These are phyloP conservation scores for Vollenhovia emeryi DNA, from an alignment of 1,140 invertebrate species.

Conservation along the genomic window DNA sequence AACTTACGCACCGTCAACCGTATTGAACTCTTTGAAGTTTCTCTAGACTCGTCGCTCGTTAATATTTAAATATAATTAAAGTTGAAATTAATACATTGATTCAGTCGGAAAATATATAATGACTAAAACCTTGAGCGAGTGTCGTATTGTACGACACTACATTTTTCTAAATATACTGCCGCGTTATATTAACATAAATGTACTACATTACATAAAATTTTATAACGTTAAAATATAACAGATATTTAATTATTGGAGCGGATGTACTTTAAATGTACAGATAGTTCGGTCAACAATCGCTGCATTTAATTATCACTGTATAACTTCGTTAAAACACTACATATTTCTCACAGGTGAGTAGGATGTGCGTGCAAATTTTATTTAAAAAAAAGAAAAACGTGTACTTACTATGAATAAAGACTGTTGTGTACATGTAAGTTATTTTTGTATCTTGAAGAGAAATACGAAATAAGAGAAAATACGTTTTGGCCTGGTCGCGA, in stretches of 20 bases:
- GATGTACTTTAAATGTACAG: conserved; percentile 4
- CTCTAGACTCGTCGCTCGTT: no score
- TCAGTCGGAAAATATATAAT: neutral
- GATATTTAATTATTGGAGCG: neutral
- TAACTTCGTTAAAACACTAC: neutral
- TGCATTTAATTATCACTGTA: neutral
- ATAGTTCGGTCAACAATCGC: neutral
- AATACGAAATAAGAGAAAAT: conserved; percentile 4
- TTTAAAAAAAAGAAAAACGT: neutral
- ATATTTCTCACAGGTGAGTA: neutral
- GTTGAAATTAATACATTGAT: neutral
- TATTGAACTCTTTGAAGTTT: no score
- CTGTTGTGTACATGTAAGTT: neutral
- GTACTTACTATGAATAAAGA: neutral
- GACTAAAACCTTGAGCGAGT: neutral
- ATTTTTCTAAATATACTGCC: neutral
- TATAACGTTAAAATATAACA: neutral
- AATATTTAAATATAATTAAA: no score
- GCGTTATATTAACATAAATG: neutral
- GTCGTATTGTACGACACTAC: neutral
- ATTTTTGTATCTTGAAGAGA: neutral
- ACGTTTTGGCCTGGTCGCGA: neutral
- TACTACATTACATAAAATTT: neutral
- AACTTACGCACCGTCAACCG: no score
- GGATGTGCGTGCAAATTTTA: neutral